These are phyloP conservation scores for Bombylius discolor DNA, from an alignment of 2,888 invertebrate species.

Conservation along the genomic window DNA sequence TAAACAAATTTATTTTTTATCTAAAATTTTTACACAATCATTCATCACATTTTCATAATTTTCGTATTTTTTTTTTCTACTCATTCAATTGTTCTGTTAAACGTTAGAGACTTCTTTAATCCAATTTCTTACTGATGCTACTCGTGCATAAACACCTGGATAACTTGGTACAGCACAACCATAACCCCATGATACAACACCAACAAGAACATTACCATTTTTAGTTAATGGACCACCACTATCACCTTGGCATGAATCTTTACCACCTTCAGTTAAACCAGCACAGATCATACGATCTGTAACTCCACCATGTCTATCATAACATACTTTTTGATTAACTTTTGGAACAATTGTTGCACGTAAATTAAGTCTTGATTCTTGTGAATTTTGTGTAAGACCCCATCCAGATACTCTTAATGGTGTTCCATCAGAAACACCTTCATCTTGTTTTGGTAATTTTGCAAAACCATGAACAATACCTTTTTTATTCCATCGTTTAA, in stretches of 20 bases:
- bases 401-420: conserved; percentile 28
- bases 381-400: conserved; percentile 24
- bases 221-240: conserved; percentile 32
- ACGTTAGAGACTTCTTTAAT: conserved; percentile 13
- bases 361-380: conserved; percentile 18
- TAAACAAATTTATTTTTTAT: too few species aligned
- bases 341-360: conserved; percentile 24
- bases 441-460: conserved; percentile 19
- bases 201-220: conserved; percentile 15
- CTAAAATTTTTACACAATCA: too few species aligned
- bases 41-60: background rate
- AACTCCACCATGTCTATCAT: conserved; percentile 13
- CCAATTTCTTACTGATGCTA: conserved; percentile 20
- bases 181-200: conserved; percentile 33
- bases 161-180: conserved; percentile 26
- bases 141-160: conserved; percentile 30
- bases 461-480: conserved; percentile 20
- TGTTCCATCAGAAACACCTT: conserved; percentile 22
- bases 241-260: conserved; percentile 26
- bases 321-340: conserved; percentile 22
- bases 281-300: conserved; percentile 31
- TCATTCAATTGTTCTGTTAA: conserved; percentile 10
- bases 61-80: too few species aligned
- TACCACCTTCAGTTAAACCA: conserved; percentile 20
- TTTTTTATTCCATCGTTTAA: conserved; percentile 21